Evolutionary conservation across 2,113 vertebrate species (phyloP).

Genomic region (Theropithecus gelada): DNA sequence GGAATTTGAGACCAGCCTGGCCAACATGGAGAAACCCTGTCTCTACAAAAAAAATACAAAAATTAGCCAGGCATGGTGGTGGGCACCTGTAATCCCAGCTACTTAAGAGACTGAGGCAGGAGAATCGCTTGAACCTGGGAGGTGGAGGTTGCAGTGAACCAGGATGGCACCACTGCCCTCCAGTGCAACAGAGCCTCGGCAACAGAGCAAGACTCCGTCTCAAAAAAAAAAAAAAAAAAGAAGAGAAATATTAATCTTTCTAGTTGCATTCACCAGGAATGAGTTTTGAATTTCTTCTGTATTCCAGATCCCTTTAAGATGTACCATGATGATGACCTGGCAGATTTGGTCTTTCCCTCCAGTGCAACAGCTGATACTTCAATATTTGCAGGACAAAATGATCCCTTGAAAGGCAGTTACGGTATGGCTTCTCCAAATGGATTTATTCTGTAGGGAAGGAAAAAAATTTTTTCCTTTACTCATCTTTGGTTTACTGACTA

Average conservation of each 20-base stretch:
- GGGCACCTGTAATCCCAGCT: background rate
- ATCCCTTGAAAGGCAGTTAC: constrained; percentile 36
- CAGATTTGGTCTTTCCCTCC: constrained; percentile 71
- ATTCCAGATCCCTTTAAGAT: constrained; percentile 79
- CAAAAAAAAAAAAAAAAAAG: too few relatives aligned
- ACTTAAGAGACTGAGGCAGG: too few relatives aligned
- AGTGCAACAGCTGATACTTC: constrained; percentile 53
- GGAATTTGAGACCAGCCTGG: too few relatives aligned
- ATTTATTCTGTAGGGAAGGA: background rate
- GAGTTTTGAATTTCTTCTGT: constrained; percentile 36
- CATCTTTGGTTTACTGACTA: background rate
- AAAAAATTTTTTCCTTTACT: background rate
- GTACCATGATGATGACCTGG: constrained; percentile 71
- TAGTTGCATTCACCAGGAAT: background rate
- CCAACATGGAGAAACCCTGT: too few relatives aligned
- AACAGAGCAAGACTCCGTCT: too few relatives aligned
- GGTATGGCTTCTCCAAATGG: constrained; percentile 60
- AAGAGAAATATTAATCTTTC: background rate
- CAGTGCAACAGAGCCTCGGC: too few relatives aligned
- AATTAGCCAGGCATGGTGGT: background rate
- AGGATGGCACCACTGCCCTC: too few relatives aligned
- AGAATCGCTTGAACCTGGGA: too few relatives aligned
- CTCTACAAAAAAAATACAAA: too few relatives aligned
- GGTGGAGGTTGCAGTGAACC: too few relatives aligned
- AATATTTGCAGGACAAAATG: constrained; percentile 54